Evolutionary conservation across 2,797 vertebrate species (phyloP).

Genomic region (Rhinogobio ventralis): DNA sequence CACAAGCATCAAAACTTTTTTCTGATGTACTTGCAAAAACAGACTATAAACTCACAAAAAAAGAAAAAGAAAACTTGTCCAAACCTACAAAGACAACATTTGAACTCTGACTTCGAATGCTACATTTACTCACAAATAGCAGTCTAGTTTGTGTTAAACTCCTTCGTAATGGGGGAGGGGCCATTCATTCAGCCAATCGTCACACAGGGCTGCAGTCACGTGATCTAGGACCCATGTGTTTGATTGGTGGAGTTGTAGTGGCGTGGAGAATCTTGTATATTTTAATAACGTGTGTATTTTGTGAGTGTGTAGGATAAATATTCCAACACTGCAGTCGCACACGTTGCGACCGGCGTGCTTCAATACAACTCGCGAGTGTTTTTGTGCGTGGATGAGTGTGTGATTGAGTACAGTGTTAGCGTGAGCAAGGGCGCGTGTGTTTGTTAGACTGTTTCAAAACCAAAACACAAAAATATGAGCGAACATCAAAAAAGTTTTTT

Average conservation of each 20-base stretch:
- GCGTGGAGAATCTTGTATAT: conserved; percentile 83
- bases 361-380: conserved; percentile 65
- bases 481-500: conserved; percentile 81
- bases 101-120: conserved; percentile 60
- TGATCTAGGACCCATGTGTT: conserved; percentile 68
- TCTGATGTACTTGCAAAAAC: conserved; percentile 58
- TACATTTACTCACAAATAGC: conserved; percentile 75
- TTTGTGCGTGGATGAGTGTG: conserved; percentile 57
- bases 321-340: conserved; percentile 75
- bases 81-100: conserved; percentile 33
- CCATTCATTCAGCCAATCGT: conserved; percentile 72
- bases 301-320: conserved; percentile 74
- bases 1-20: conserved; percentile 62
- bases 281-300: conserved; percentile 77
- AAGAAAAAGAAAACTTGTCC: conserved; percentile 59
- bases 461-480: conserved; percentile 84
- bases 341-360: conserved; percentile 70
- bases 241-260: conserved; percentile 70
- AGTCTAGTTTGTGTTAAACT: conserved; percentile 72
- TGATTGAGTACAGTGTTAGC: conserved; percentile 48
- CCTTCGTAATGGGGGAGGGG: conserved; percentile 63
- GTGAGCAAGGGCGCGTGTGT: conserved; percentile 63
- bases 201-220: conserved; percentile 62
- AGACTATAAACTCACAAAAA: conserved; percentile 32
- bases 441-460: conserved; percentile 84